A percentile compares a stretch with the other conserved stretches of the same genome.
Evolutionary conservation across 1,140 invertebrate species (phyloP).

Genomic region (Pseudomyrmex pallidus): DNA sequence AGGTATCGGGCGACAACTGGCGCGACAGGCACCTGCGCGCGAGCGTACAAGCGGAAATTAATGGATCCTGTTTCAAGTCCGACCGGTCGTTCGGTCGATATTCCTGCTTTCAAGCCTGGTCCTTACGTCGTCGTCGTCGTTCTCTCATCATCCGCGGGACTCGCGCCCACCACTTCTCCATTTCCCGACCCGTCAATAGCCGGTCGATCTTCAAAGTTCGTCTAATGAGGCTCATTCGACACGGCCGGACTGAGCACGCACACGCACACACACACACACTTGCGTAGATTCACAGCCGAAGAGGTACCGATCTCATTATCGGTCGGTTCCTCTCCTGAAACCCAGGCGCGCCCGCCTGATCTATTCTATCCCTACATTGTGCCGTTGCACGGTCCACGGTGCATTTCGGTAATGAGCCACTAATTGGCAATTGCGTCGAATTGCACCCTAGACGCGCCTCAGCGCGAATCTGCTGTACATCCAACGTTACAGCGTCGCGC

Average conservation of each 20-base stretch:
- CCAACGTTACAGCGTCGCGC: neutral
- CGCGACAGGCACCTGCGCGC: neutral
- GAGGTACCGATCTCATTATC: slow-evolving; percentile 60
- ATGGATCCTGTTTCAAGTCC: slow-evolving; percentile 42
- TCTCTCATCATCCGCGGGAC: slow-evolving; percentile 4
- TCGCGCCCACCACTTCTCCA: slow-evolving; percentile 50
- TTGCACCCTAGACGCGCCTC: slow-evolving; percentile 37
- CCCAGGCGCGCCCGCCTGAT: slow-evolving; percentile 33
- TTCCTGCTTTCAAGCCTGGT: slow-evolving; percentile 5
- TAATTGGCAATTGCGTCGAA: slow-evolving; percentile 70
- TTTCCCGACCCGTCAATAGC: slow-evolving; percentile 57
- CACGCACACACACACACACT: slow-evolving; percentile 20
- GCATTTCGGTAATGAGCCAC: slow-evolving; percentile 64
- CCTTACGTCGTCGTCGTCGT: slow-evolving; percentile 45
- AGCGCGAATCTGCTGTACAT: neutral
- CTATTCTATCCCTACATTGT: slow-evolving; percentile 34
- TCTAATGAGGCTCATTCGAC: slow-evolving; percentile 76
- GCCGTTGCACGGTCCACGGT: slow-evolving; percentile 20
- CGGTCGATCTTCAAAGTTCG: slow-evolving; percentile 67
- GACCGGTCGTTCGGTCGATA: slow-evolving; percentile 47
- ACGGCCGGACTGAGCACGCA: slow-evolving; percentile 30
- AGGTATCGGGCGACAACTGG: slow-evolving; percentile 5
- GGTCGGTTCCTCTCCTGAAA: slow-evolving; percentile 9
- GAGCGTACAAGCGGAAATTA: slow-evolving; percentile 55
- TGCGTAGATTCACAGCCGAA: neutral